phyloP scores from a whole-genome alignment of 2,888 invertebrate genomes.

The Tiliacea citrago region DNA sequence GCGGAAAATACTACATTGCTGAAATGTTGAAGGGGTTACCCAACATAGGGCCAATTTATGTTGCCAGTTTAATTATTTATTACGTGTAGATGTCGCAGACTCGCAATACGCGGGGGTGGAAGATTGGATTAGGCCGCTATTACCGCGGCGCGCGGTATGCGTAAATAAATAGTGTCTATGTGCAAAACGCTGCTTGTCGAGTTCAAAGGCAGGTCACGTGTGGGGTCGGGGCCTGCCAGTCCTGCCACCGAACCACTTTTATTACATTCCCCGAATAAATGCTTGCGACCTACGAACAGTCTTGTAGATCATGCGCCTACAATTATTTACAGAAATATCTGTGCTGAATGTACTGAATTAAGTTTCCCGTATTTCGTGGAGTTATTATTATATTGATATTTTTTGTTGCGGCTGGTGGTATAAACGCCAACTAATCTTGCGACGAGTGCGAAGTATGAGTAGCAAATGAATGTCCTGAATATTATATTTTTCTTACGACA shows the following conservation, averaged over 20 bases:
- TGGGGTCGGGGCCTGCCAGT: conserved; percentile 73
- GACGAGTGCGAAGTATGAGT: not conserved
- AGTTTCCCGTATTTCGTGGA: conserved; percentile 5
- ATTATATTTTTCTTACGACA: not conserved
- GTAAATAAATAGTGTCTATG: conserved; percentile 80
- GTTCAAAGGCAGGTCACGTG: conserved; percentile 84
- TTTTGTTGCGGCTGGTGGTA: not conserved
- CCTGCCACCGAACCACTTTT: conserved; percentile 81
- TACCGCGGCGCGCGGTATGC: conserved; percentile 76
- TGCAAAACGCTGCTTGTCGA: conserved; percentile 70
- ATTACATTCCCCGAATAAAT: conserved; percentile 87
- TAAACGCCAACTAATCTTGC: not conserved
- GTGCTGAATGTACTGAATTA: conserved; percentile 20
- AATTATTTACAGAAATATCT: conserved; percentile 60
- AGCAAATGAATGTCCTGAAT: not conserved
- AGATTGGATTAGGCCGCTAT: conserved; percentile 74
- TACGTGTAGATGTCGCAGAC: conserved; percentile 34
- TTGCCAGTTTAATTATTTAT: conserved; percentile 44
- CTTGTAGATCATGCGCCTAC: conserved; percentile 64
- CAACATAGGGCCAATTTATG: conserved; percentile 1
- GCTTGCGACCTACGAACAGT: conserved; percentile 72
- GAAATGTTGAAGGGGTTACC: conserved; percentile 2
- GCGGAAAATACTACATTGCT: not conserved
- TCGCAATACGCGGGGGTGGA: conserved; percentile 50
- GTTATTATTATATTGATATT: not conserved